Percentiles rank a stretch among this genome's conserved stretches.
Conservation (phyloP, 2,113 vertebrate genomes). For the Bungarus multicinctus region DNA sequence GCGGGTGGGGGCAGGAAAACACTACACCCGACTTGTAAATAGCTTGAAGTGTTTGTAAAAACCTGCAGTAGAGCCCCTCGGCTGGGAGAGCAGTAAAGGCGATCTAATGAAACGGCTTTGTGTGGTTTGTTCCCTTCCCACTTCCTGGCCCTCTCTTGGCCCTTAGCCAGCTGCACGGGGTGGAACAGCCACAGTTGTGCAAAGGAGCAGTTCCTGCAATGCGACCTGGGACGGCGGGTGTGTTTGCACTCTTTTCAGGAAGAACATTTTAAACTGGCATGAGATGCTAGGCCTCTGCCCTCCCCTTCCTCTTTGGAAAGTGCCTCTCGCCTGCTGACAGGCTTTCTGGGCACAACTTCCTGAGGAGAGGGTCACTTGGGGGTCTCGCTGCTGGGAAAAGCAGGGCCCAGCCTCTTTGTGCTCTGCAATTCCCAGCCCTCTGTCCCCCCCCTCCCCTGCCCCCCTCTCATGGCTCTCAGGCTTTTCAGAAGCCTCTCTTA, state of each 20-base stretch:
- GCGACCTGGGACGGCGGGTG: neutral
- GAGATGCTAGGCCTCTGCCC: neutral
- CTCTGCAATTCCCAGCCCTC: neutral
- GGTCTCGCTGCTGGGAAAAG: neutral
- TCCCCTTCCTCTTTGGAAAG: too few relatives aligned
- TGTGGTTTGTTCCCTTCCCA: conserved; percentile 35
- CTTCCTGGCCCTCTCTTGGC: neutral
- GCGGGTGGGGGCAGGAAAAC: conserved; percentile 37
- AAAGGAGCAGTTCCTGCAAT: too few relatives aligned
- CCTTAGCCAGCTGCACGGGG: neutral
- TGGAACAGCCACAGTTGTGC: neutral
- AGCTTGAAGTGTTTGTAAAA: conserved; percentile 33
- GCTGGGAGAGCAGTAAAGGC: conserved; percentile 53
- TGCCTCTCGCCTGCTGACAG: neutral
- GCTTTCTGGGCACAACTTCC: neutral
- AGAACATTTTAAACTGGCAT: neutral
- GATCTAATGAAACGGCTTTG: conserved; percentile 44
- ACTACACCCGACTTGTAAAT: conserved; percentile 49
- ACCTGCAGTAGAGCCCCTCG: conserved; percentile 19
- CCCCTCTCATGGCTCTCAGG: neutral
- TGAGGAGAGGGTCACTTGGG: neutral
- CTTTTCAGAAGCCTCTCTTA: neutral
- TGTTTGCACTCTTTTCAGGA: neutral
- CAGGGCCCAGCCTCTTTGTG: neutral
- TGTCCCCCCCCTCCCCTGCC: neutral